Percentiles rank a stretch among this genome's conserved stretches.
phyloP scores from a whole-genome alignment of 37 sponge, comb jelly and placozoan genomes.

The Halisarca cf. caerulea region DNA sequence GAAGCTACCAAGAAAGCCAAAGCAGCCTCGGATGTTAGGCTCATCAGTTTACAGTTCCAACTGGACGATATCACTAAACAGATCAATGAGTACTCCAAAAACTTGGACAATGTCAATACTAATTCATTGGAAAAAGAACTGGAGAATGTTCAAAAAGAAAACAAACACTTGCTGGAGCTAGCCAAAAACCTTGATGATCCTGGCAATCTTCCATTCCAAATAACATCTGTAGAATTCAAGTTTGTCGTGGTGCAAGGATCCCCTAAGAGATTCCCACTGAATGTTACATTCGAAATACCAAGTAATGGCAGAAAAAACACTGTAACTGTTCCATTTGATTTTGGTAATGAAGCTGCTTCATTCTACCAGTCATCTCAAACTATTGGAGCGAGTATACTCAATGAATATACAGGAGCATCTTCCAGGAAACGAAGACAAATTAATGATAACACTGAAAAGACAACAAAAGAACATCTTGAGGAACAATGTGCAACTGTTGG shows the following conservation, averaged over 20 bases:
- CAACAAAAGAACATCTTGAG: neutral
- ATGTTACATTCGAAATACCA: neutral
- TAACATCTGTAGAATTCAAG: neutral
- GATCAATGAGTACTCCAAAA: too few relatives aligned
- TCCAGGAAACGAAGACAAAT: neutral
- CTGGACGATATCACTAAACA: neutral
- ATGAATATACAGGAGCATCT: neutral
- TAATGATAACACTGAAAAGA: neutral
- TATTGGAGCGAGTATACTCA: neutral
- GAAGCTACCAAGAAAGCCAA: neutral
- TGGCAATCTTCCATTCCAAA: neutral
- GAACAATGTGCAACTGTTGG: neutral
- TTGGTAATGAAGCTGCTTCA: neutral
- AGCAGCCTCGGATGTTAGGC: neutral
- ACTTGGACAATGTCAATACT: neutral
- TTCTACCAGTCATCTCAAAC: neutral
- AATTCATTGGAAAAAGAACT: neutral
- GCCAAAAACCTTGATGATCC: neutral
- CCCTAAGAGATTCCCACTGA: neutral
- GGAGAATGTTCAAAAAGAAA: neutral
- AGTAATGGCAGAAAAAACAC: neutral
- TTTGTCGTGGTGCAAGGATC: neutral
- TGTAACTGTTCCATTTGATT: constrained; percentile 5
- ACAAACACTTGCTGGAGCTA: neutral
- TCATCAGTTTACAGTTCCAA: neutral